A percentile compares a stretch with the other conserved stretches of the same genome.
phyloP scores from a whole-genome alignment of 2,113 vertebrate genomes.

The Sinosuthora webbiana region DNA sequence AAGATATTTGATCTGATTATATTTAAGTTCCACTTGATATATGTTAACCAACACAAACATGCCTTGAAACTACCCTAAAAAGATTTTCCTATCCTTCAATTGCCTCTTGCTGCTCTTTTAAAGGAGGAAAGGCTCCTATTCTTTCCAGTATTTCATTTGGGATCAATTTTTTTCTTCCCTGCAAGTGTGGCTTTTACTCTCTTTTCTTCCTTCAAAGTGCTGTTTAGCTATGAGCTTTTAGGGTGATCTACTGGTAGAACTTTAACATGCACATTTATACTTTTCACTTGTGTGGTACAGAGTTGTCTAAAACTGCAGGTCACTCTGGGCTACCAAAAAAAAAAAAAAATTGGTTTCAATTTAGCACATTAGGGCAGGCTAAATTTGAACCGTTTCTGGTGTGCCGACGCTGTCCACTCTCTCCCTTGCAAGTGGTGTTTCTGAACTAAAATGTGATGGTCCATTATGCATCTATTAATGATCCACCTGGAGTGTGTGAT shows the following conservation, averaged over 20 bases:
- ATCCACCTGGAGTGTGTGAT: rapidly evolving
- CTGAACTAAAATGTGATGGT: not conserved
- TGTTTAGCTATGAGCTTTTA: not conserved
- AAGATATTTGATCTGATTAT: not conserved
- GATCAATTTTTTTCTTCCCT: not conserved
- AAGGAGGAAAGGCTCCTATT: not conserved
- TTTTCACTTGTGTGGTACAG: not conserved
- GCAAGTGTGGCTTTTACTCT: not conserved
- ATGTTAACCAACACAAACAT: not conserved
- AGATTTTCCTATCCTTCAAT: not conserved
- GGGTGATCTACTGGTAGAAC: not conserved
- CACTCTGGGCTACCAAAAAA: not conserved
- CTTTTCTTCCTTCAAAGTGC: not conserved
- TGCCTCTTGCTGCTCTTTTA: not conserved
- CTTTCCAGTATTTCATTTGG: not conserved
- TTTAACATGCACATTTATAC: not conserved
- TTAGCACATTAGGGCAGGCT: not conserved
- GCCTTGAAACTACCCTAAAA: not conserved
- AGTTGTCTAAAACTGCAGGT: not conserved
- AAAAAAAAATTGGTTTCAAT: not conserved
- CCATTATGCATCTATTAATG: not conserved
- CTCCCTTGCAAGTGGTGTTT: not conserved
- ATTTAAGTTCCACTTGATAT: not conserved
- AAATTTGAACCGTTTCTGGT: not conserved
- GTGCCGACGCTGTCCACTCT: not conserved